Base-by-base conservation (phyloP, 2,888 invertebrate species). In the Hypomecis atomaria region DNA sequence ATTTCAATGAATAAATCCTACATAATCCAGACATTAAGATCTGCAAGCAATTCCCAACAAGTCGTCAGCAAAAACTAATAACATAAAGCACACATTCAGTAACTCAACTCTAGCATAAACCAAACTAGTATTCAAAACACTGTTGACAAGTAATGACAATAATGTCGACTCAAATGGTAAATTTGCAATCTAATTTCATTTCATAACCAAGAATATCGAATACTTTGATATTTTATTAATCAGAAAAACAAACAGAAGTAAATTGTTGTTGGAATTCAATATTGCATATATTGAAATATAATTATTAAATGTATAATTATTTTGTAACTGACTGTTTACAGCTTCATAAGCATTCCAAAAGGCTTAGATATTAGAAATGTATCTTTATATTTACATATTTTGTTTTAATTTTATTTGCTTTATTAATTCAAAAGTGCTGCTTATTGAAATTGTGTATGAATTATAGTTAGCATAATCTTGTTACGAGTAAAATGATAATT, bases 1-100 rank as follows among this genome's bases (percentile, higher is more conserved):
- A 72, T 69, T 60, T 67, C 64, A 70, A 69, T 71, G 62, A 53
- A 63, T 71, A 70, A 23, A 74, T 71, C 71, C 67, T 60, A 49
- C 56, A 55, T 75, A 66, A 73, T 67, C 69, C 62, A 45, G 67
- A 71, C 72, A 48, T 54, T 71, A 65, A 70, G 67, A 59, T 69
- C 62, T 60, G 66, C 69, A 63, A 58, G 66, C 69, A 66, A 55
- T 60, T 47, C 58, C 55, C 62, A 55, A 63, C 64, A 52, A 53
- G 53, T 60, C 53, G 56, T 66, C 67, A 58, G 71, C 70, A 72
- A 70, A 70, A 73, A 69, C 60, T 60, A 47, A 57, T 4, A 52
- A 49, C 65, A 65, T 55, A 71, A 64, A 47, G 55, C 49, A 62
- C n/a, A 23, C 23, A 47, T 47, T 7, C 62, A 70, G 68, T 57